Evolutionary conservation across 1,140 invertebrate genomes (phyloP).

Genomic region (Eubasilissa regina): DNA sequence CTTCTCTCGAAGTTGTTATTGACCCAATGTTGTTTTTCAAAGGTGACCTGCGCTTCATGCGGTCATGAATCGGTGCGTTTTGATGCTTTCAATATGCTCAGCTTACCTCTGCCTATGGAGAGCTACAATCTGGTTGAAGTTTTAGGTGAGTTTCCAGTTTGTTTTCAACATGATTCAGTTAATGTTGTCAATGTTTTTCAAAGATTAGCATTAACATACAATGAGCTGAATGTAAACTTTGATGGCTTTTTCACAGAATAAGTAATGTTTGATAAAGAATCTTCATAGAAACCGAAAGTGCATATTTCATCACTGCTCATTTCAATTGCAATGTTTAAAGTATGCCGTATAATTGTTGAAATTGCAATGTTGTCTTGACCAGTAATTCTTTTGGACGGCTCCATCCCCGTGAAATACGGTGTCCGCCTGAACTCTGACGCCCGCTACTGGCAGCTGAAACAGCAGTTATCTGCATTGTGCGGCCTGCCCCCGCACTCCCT

Average conservation of each 20-base stretch:
- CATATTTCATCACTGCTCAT: no score
- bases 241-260: no score
- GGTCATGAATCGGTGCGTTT: slow-evolving; percentile 87
- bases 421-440: slow-evolving; percentile 86
- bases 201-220: no score
- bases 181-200: no score
- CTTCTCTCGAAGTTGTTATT: no score
- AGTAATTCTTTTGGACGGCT: slow-evolving; percentile 86
- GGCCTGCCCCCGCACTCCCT: slow-evolving; percentile 76
- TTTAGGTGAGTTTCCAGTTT: slow-evolving; percentile 75
- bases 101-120: slow-evolving; percentile 88
- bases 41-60: slow-evolving; percentile 84
- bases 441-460: slow-evolving; percentile 82
- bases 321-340: no score
- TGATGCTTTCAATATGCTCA: slow-evolving; percentile 91
- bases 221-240: no score
- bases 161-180: background rate
- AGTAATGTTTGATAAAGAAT: no score
- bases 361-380: slow-evolving; percentile 56
- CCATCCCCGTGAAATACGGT: slow-evolving; percentile 86
- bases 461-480: slow-evolving; percentile 78
- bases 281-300: no score
- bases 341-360: slow-evolving; percentile 34
- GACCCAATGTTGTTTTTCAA: background rate
- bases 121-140: slow-evolving; percentile 83